A percentile compares a stretch with the other conserved stretches of the same genome.
These are phyloP conservation scores for Trachops cirrhosus DNA, from an alignment of 2,797 vertebrate genomes.

Conservation along the genomic window DNA sequence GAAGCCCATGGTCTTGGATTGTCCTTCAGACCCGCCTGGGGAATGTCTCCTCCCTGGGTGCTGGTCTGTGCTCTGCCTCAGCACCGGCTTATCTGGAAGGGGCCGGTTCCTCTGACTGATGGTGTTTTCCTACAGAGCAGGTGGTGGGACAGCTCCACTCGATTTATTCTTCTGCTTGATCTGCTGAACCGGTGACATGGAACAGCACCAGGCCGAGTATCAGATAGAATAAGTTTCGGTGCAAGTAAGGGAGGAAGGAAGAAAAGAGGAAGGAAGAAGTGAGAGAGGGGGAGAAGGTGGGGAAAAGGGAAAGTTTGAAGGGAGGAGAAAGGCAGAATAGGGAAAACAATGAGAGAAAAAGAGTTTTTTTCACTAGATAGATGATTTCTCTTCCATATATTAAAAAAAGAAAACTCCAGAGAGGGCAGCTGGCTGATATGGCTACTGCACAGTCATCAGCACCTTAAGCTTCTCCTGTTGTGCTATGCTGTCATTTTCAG, in stretches of 20 bases:
- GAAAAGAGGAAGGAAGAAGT: not conserved
- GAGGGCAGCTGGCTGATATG: not conserved
- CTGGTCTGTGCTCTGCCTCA: not conserved
- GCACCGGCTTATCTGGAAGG: not conserved
- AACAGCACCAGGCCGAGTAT: accelerated
- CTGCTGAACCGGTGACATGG: not conserved
- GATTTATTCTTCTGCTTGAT: not conserved
- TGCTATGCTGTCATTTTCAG: not conserved
- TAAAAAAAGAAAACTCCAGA: not conserved
- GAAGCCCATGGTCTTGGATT: not conserved
- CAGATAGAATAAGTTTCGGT: not conserved
- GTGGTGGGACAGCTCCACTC: not conserved
- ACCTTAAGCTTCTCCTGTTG: accelerated
- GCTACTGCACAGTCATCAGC: accelerated
- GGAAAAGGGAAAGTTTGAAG: not conserved
- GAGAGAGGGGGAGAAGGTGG: not conserved
- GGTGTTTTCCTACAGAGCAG: not conserved
- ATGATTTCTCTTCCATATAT: not conserved
- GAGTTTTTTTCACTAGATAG: not conserved
- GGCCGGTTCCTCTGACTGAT: not conserved
- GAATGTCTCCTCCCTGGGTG: accelerated
- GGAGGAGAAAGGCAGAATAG: too few relatives aligned
- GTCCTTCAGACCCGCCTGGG: not conserved
- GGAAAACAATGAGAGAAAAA: not conserved
- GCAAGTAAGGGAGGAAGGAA: not conserved